A percentile compares a stretch with the other conserved stretches of the same genome.
Evolutionary conservation across 1,140 invertebrate species (phyloP).

Genomic region (Oppia nitens): DNA sequence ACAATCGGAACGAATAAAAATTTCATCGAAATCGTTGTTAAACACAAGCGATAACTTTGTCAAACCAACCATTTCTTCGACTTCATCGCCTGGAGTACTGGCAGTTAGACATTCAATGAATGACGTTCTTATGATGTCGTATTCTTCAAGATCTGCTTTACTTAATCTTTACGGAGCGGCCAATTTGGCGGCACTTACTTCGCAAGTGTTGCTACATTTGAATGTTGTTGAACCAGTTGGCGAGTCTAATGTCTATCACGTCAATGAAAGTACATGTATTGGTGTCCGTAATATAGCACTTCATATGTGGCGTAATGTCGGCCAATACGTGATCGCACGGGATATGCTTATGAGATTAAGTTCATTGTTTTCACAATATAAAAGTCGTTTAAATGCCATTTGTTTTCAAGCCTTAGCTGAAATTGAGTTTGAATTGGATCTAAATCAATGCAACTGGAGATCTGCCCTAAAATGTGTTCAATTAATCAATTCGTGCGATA

Average conservation of each 20-base stretch:
- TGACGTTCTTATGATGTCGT: constrained; percentile 14
- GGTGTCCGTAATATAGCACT: constrained; percentile 13
- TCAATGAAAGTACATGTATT: constrained; percentile 15
- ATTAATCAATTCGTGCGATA: constrained; percentile 1
- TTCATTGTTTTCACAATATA: constrained; percentile 7
- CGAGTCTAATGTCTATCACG: constrained; percentile 10
- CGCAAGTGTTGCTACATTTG: constrained; percentile 12
- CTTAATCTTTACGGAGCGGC: constrained; percentile 10
- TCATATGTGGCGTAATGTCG: constrained; percentile 12
- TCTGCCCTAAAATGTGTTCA: constrained; percentile 3
- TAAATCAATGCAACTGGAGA: constrained; percentile 11
- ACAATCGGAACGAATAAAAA: neutral
- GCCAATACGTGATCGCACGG: constrained; percentile 1
- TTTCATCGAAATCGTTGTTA: neutral
- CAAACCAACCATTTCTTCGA: neutral
- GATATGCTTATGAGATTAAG: constrained; percentile 8
- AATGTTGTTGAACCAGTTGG: constrained; percentile 13
- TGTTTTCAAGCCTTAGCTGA: constrained; percentile 13
- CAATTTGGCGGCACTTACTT: constrained; percentile 6
- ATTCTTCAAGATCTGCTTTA: constrained; percentile 9
- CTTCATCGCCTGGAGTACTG: constrained; percentile 4
- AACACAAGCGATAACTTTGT: neutral
- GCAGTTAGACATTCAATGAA: constrained; percentile 14
- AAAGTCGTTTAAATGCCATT: constrained; percentile 1
- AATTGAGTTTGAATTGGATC: constrained; percentile 15